Evolutionary conservation across 2,797 vertebrate genomes (phyloP), one percentile per base, ranked within the genome.

Genomic region (Rhinogobio ventralis): DNA sequence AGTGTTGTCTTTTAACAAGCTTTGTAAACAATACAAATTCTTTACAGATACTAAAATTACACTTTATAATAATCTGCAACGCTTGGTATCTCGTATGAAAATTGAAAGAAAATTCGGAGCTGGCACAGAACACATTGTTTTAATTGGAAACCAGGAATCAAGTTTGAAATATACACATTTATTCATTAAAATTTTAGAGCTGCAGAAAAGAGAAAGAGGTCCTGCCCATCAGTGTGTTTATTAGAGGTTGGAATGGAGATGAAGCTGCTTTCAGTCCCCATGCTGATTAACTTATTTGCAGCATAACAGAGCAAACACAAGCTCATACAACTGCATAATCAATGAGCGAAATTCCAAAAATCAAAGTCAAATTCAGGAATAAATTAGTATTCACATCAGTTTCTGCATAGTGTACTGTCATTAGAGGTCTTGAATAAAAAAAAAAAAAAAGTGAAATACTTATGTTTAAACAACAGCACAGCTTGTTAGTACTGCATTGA

Each of bases 261-360:
- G 42, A 88, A 87, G 60, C 85, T 77, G 51, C 67, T 67, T 64
- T 42, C 36, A 80, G 72, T 71, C 73, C 79, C 64, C 46, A 83
- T 79, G 77, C 55, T 87, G 79, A 84, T n/a, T 78, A 81, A 64
- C 84, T 89, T 72, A 86, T 85, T 86, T 85, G 79, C 89, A 86
- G 73, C 46, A 73, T 53, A 86, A 88, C 84, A 78, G 82, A 83
- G 79, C 79, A 87, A 88, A 67, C 75, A 82, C 68, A n/a, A 73
- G 49, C 60, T 82, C 23, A 68, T 75, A 62, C 74, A 79, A 62
- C 73, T 76, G 79, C 86, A 88, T 89, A 86, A 87, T 83, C 79
- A 89, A 79, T 36, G 74, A 80, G 77, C 68, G 73, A 68, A 67
- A 45, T 17, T 67, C 30, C 20, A 45, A 69, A 25, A 75, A 15